These are phyloP conservation scores for Chironomus tepperi DNA, from an alignment of 1,140 invertebrate genomes.

Conservation along the genomic window DNA sequence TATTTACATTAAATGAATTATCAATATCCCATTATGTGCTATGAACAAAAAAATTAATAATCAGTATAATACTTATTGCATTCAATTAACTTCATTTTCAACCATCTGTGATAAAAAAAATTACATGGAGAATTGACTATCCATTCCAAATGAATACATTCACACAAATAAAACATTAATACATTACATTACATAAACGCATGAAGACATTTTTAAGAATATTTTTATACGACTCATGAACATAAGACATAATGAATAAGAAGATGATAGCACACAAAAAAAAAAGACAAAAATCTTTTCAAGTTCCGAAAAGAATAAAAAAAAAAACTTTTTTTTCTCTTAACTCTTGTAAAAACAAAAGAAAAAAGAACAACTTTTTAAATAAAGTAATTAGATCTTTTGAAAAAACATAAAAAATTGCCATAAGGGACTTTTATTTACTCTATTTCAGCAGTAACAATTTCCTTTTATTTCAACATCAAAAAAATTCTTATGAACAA, in stretches of 20 bases:
- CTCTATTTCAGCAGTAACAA: not conserved
- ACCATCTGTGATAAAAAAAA: not conserved
- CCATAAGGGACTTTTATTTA: not conserved
- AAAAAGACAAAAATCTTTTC: not conserved
- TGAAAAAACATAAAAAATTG: too few species aligned
- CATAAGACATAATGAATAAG: too few species aligned
- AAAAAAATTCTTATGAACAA: not conserved
- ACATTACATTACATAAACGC: not conserved
- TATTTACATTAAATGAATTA: too few species aligned
- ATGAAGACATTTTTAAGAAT: too few species aligned
- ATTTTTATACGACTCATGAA: too few species aligned
- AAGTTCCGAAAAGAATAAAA: not conserved
- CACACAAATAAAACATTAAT: not conserved
- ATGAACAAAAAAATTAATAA: too few species aligned
- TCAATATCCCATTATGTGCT: too few species aligned
- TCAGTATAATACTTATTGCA: not conserved
- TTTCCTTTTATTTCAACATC: not conserved
- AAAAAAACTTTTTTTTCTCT: not conserved
- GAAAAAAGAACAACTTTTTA: not conserved
- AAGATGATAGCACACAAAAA: too few species aligned
- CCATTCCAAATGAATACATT: not conserved
- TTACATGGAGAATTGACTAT: not conserved
- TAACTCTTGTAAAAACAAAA: not conserved
- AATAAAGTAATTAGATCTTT: constrained; percentile 1
- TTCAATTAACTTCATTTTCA: constrained; percentile 7